A percentile compares a stretch with the other conserved stretches of the same genome.
These are phyloP conservation scores for Sesia bembeciformis DNA, from an alignment of 2,888 invertebrate genomes.

Conservation along the genomic window DNA sequence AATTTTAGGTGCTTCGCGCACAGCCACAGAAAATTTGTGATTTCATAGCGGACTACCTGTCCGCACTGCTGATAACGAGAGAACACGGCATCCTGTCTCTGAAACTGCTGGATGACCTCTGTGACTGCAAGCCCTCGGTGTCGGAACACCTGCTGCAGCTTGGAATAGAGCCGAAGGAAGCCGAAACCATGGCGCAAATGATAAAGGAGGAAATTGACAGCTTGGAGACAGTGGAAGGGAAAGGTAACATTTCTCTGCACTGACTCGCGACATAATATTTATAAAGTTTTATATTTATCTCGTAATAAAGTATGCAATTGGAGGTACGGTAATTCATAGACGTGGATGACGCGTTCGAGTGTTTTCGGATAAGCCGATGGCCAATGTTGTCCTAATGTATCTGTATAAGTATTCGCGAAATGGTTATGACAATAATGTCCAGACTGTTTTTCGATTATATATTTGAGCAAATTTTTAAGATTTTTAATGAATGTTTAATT, in stretches of 20 bases:
- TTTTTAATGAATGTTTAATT: too few species aligned
- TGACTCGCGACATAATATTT: too few species aligned
- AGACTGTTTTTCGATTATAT: too few species aligned
- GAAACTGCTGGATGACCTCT: slow-evolving; percentile 54
- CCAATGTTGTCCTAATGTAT: too few species aligned
- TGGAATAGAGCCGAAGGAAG: slow-evolving; percentile 26
- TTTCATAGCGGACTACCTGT: slow-evolving; percentile 83
- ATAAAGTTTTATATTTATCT: too few species aligned
- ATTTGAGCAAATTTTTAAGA: too few species aligned
- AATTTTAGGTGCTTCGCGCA: slow-evolving; percentile 75
- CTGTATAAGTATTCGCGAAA: too few species aligned
- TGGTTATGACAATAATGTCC: too few species aligned
- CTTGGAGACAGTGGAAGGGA: slow-evolving; percentile 31
- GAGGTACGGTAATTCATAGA: too few species aligned
- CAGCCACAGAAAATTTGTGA: slow-evolving; percentile 78
- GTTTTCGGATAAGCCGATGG: too few species aligned
- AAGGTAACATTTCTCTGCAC: slow-evolving; percentile 23
- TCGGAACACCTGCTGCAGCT: slow-evolving; percentile 44
- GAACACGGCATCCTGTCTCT: slow-evolving; percentile 70
- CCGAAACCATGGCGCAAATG: slow-evolving; percentile 28
- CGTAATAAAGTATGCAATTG: too few species aligned
- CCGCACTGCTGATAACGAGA: slow-evolving; percentile 79
- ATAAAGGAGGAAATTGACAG: slow-evolving; percentile 49
- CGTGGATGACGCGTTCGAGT: too few species aligned
- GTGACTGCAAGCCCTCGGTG: slow-evolving; percentile 54